Conservation (phyloP, 1,140 invertebrate genomes). For the Pseudomyrmex cubaensis region DNA sequence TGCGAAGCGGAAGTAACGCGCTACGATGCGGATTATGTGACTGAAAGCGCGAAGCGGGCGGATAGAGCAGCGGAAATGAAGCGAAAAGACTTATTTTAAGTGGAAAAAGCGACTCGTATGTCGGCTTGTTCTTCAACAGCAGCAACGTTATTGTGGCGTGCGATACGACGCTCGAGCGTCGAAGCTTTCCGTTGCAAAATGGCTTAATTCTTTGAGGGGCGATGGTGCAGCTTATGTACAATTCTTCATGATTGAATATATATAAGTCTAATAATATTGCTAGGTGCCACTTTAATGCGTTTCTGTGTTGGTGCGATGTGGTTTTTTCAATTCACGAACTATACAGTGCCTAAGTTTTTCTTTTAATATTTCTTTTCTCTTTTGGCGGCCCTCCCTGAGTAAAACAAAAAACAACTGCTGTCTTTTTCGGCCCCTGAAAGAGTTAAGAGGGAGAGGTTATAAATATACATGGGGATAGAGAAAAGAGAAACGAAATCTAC, state of each 20-base stretch:
- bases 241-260: constrained; percentile 11
- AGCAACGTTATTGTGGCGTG: background rate
- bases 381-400: constrained; percentile 29
- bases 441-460: constrained; percentile 27
- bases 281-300: constrained; percentile 45
- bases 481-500: constrained; percentile 4
- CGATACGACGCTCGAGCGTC: constrained; percentile 14
- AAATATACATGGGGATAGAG: background rate
- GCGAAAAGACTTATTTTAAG: constrained; percentile 24
- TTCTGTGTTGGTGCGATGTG: constrained; percentile 58
- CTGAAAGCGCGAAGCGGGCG: background rate
- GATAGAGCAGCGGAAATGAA: background rate
- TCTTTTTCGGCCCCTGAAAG: constrained; percentile 46
- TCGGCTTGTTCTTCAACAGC: constrained; percentile 16
- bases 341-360: constrained; percentile 56
- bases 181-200: constrained; percentile 30
- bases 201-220: constrained; percentile 60
- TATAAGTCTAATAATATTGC: constrained; percentile 6
- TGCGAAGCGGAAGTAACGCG: constrained; percentile 29
- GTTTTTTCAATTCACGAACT: constrained; percentile 48
- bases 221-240: constrained; percentile 42
- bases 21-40: constrained; percentile 42
- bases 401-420: background rate
- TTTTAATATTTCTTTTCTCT: constrained; percentile 30
- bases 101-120: constrained; percentile 21